A percentile compares a stretch with the other conserved stretches of the same genome.
phyloP scores from a whole-genome alignment of 1,140 invertebrate species.

The Drosophila biarmipes region DNA sequence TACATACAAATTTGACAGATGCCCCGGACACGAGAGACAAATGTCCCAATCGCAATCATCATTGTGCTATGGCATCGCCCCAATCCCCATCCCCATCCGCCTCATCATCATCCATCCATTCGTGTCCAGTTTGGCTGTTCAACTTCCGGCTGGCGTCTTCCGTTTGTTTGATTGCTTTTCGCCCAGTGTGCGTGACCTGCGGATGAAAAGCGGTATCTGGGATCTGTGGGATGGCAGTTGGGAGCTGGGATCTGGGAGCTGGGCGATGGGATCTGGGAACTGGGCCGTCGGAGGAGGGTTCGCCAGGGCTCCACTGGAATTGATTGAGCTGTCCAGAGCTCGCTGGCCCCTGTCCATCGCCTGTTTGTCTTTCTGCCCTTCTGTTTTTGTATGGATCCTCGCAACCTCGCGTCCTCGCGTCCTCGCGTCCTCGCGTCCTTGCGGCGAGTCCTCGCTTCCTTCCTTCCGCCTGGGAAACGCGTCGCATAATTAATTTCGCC shows the following conservation, averaged over 20 bases:
- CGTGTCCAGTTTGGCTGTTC: slow-evolving; percentile 39
- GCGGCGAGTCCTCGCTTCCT: slow-evolving; percentile 25
- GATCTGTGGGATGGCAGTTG: too few species aligned
- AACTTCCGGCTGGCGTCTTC: slow-evolving; percentile 50
- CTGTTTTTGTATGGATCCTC: background rate
- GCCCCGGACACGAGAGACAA: slow-evolving; percentile 14
- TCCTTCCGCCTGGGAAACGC: background rate
- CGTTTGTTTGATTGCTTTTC: slow-evolving; percentile 41
- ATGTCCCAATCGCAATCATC: slow-evolving; percentile 14
- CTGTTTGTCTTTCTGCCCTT: slow-evolving; percentile 15
- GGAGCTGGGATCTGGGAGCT: too few species aligned
- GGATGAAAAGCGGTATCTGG: slow-evolving; percentile 4
- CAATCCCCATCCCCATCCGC: slow-evolving; percentile 2
- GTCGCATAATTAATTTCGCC: slow-evolving; percentile 45
- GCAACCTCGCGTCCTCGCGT: slow-evolving; percentile 26
- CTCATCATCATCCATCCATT: slow-evolving; percentile 13
- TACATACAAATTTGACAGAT: slow-evolving; percentile 67
- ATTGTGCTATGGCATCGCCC: slow-evolving; percentile 1
- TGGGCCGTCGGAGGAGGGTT: background rate
- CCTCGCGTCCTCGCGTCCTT: slow-evolving; percentile 17
- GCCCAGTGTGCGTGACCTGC: slow-evolving; percentile 44
- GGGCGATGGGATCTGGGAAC: background rate
- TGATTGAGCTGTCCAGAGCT: slow-evolving; percentile 60
- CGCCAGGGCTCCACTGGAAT: slow-evolving; percentile 30
- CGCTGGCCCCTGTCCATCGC: slow-evolving; percentile 21